phyloP scores from a whole-genome alignment of 2,113 vertebrate genomes.

The Eulemur macaco region DNA sequence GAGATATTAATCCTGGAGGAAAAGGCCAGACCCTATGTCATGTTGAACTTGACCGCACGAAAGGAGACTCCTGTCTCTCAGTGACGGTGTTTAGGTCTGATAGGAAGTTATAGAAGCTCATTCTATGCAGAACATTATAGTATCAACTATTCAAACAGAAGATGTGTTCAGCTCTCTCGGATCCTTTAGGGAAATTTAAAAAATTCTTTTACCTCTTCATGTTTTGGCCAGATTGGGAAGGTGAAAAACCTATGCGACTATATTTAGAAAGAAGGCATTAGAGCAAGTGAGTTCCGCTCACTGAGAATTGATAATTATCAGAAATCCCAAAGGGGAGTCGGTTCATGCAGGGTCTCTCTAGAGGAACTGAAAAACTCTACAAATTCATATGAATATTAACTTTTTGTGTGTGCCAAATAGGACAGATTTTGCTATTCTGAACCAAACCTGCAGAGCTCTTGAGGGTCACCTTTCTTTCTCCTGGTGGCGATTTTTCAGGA shows the following conservation, averaged over 20 bases:
- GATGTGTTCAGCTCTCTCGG: background rate
- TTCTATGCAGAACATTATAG: background rate
- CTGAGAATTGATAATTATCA: constrained; percentile 65
- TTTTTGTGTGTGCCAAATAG: background rate
- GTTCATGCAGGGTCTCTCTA: background rate
- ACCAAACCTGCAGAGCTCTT: background rate
- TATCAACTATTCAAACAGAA: background rate
- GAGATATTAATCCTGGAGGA: background rate
- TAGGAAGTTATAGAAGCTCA: constrained; percentile 1
- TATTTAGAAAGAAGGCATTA: constrained; percentile 63
- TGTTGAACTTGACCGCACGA: background rate
- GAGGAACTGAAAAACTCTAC: constrained; percentile 27
- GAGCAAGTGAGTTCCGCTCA: constrained; percentile 34
- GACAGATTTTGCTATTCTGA: background rate
- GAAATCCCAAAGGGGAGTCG: constrained; percentile 56
- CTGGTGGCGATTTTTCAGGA: background rate
- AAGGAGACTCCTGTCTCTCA: background rate
- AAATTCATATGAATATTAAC: constrained; percentile 29
- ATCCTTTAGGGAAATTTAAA: background rate
- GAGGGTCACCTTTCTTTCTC: background rate
- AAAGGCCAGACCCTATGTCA: background rate
- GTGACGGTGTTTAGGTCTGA: background rate
- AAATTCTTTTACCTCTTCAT: background rate
- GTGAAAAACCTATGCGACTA: background rate
- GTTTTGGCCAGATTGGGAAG: background rate